These are phyloP conservation scores for Passer domesticus DNA, from an alignment of 2,113 vertebrate species.

Conservation along the genomic window DNA sequence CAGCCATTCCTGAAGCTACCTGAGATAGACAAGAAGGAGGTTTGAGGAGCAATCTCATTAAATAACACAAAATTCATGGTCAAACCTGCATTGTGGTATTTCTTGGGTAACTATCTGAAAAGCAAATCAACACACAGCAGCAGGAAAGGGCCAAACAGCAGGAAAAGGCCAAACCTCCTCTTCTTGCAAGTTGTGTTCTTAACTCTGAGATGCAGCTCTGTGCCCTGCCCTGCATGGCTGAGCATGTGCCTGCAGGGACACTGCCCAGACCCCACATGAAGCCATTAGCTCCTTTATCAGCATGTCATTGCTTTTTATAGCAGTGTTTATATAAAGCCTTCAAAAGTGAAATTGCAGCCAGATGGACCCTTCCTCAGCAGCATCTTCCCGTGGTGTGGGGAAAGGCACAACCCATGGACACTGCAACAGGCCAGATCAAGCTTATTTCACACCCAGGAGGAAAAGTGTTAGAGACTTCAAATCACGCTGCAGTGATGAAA, in stretches of 20 bases:
- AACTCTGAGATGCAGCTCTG: neutral
- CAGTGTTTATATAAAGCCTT: slow-evolving; percentile 38
- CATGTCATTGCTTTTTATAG: slow-evolving; percentile 29
- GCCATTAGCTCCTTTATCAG: slow-evolving; percentile 26
- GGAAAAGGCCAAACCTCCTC: neutral
- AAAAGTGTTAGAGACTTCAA: neutral
- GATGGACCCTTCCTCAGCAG: slow-evolving; percentile 10
- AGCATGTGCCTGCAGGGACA: neutral
- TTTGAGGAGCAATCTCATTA: neutral
- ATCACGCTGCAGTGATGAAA: neutral
- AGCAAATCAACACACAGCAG: neutral
- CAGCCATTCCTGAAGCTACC: neutral
- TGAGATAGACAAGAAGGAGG: neutral
- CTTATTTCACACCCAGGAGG: neutral
- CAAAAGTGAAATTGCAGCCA: slow-evolving; percentile 20
- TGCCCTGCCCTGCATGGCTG: neutral
- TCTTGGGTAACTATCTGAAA: neutral
- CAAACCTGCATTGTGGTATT: neutral
- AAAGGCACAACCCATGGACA: neutral
- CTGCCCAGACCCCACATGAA: neutral
- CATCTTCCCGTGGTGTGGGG: neutral
- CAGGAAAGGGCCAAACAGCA: neutral
- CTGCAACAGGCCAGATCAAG: neutral
- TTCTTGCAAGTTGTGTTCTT: neutral
- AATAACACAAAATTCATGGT: neutral